These are phyloP conservation scores for Verasper variegatus DNA, from an alignment of 2,113 vertebrate species.

Conservation along the genomic window DNA sequence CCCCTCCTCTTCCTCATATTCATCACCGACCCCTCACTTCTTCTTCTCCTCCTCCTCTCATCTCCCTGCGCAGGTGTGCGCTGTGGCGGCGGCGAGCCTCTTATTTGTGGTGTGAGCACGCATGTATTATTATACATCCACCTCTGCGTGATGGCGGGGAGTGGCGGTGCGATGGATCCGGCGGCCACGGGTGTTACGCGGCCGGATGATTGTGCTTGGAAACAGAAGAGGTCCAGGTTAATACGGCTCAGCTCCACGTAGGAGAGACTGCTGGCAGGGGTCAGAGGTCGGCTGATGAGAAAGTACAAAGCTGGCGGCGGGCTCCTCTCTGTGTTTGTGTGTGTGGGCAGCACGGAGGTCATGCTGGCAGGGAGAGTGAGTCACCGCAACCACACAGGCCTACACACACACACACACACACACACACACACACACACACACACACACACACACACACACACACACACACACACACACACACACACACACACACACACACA, in stretches of 20 bases:
- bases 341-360: constrained; percentile 72
- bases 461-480: constrained; percentile 25
- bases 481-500: constrained; percentile 28
- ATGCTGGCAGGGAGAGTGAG: constrained; percentile 64
- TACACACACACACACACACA: constrained; percentile 28
- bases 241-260: constrained; percentile 60
- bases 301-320: constrained; percentile 49
- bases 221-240: constrained; percentile 61
- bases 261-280: constrained; percentile 58
- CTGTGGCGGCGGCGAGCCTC: constrained; percentile 15
- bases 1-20: constrained; percentile 19
- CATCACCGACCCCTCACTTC: constrained; percentile 27
- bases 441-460: constrained; percentile 11
- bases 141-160: constrained; percentile 13
- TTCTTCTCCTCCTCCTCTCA: constrained; percentile 38
- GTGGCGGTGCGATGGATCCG: constrained; percentile 16
- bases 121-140: constrained; percentile 58
- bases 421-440: constrained; percentile 22
- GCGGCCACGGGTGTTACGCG: constrained; percentile 41
- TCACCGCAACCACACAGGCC: constrained; percentile 61
- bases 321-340: constrained; percentile 44
- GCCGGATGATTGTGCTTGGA: constrained; percentile 46
- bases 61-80: constrained; percentile 44
- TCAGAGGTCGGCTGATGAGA: constrained; percentile 68
- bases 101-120: constrained; percentile 58